Evolutionary conservation across 2,113 vertebrate species (phyloP).

Genomic region (Grantiella picta): DNA sequence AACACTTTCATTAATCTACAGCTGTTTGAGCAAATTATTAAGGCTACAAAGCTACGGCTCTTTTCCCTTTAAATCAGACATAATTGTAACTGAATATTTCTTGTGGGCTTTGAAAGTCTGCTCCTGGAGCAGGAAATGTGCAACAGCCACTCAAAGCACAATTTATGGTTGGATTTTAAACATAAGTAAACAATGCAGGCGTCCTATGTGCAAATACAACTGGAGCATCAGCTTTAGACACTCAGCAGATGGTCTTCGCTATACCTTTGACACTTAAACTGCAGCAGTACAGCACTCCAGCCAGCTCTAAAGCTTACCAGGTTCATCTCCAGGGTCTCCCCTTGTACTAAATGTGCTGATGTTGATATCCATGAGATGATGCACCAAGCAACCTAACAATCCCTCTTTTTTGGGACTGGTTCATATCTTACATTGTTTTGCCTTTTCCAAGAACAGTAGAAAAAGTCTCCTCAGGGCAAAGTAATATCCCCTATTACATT

Average conservation of each 20-base stretch:
- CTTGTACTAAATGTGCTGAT: accelerated
- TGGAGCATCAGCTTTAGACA: neutral
- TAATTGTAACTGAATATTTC: constrained; percentile 30
- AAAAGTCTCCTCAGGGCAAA: neutral
- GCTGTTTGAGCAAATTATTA: constrained; percentile 64
- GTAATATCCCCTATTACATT: neutral
- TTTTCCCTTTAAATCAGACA: constrained; percentile 38
- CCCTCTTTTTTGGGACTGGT: neutral
- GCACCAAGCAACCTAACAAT: neutral
- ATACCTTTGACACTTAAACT: neutral
- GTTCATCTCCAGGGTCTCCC: neutral
- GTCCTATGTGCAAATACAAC: neutral
- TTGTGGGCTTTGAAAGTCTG: constrained; percentile 17
- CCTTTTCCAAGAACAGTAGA: neutral
- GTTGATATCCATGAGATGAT: neutral
- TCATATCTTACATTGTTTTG: neutral
- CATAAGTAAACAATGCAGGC: neutral
- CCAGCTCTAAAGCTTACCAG: neutral
- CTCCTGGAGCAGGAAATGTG: neutral
- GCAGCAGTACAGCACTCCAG: neutral
- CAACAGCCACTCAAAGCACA: neutral
- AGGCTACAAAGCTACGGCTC: constrained; percentile 47
- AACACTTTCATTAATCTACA: constrained; percentile 63
- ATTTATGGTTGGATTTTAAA: neutral
- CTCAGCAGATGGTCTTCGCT: neutral